Conservation (phyloP, 1,140 invertebrate genomes). For the Dinothrombium tinctorium region DNA sequence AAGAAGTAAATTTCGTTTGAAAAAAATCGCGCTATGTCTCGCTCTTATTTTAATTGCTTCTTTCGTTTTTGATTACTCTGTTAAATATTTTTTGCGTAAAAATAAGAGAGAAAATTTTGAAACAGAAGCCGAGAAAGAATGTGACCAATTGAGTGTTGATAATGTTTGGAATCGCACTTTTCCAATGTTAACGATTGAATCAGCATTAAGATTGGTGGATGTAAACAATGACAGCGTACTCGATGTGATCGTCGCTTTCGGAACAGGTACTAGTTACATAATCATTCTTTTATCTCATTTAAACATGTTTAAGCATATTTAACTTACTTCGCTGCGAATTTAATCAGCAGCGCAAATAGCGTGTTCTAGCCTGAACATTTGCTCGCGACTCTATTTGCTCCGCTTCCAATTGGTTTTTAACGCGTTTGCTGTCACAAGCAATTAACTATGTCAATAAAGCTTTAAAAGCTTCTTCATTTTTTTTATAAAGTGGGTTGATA, state of each 20-base stretch:
- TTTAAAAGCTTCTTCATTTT: no score
- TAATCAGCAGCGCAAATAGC: no score
- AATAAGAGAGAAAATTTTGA: background rate
- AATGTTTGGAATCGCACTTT: constrained; percentile 45
- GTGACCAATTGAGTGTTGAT: constrained; percentile 17
- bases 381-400: no score
- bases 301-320: no score
- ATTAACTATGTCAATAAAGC: no score
- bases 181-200: constrained; percentile 47
- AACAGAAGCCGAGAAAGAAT: background rate
- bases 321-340: no score
- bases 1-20: background rate
- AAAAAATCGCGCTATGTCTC: background rate
- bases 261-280: no score
- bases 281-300: no score
- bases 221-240: constrained; percentile 43
- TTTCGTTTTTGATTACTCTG: background rate
- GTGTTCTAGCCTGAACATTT: no score
- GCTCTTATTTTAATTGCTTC: background rate
- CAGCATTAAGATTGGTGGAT: constrained; percentile 38
- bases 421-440: no score
- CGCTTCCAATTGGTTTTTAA: no score
- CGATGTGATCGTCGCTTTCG: constrained; percentile 54
- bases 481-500: no score
- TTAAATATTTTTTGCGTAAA: background rate